Base-by-base conservation (phyloP, 2,113 vertebrate genomes). In the Sialia sialis region DNA sequence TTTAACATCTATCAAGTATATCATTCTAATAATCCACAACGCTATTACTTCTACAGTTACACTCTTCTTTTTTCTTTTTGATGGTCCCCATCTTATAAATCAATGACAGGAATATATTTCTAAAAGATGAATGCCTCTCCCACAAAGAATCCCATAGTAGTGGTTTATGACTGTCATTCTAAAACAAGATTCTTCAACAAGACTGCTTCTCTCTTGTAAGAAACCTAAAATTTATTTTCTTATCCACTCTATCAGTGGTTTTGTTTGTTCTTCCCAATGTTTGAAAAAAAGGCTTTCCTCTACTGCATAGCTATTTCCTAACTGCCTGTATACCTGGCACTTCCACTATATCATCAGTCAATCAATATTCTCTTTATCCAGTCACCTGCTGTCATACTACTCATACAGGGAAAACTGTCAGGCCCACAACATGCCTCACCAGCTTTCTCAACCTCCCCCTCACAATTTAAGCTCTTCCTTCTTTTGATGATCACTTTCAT, bases 401-500 rank as follows among this genome's bases (percentile, higher is more conserved):
- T 91, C 19, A 36, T 2, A 79, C 8, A 76, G 79, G 87, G 78
- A 93, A 91, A 94, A 93, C 4, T 58, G 62, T 54, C 70, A 87
- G 62, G 82, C 62, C 58, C 70, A 72, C 39, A 73, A 55, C 41
- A 64, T 49, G 39, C 74, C 44, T 93, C 77, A 82, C 34, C 89
- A 89, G 84, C 63, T 87, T 79, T 82, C 69, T 74, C 54, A 87
- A 27, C 38, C 84, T 83, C 67, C 87, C 51, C 48, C 62, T 93
- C 79, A 80, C 25, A 43, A 60, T 56, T 90, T 48, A 41, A 72
- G 67, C 90, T 68, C 59, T 58, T 34, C 64, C 16, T 62, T 80
- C 93, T 91, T 91, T 91, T 96, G 85, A 89, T 93, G 75, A 95
- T 83, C 17, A 29, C 70, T 88, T 85, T 90, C 72, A n/a, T 79